Percentiles rank a stretch among this genome's conserved stretches.
Evolutionary conservation across 2,113 vertebrate species (phyloP).

Genomic region (Tonatia bakeri): DNA sequence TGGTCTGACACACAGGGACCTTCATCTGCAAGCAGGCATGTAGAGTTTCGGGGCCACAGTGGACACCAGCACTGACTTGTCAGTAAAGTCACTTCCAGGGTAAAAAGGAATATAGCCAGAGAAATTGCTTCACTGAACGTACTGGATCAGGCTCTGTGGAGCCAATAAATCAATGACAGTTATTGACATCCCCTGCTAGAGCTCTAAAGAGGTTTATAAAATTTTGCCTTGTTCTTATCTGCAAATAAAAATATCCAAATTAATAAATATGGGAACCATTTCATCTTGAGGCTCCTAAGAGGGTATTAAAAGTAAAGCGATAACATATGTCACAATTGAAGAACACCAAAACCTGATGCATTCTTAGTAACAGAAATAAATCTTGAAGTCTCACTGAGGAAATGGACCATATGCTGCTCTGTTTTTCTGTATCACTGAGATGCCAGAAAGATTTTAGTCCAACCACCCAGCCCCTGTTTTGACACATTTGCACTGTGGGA

Average conservation of each 20-base stretch:
- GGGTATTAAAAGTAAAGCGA: not conserved
- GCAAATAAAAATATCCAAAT: constrained; percentile 23
- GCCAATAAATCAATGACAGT: constrained; percentile 13
- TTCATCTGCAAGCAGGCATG: not conserved
- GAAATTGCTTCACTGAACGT: not conserved
- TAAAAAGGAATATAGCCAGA: not conserved
- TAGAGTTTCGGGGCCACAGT: not conserved
- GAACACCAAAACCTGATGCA: not conserved
- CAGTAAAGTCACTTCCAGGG: not conserved
- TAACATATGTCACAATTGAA: not conserved
- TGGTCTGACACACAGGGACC: not conserved
- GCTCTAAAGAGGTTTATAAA: not conserved
- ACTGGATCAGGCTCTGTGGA: not conserved
- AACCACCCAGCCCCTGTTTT: not conserved
- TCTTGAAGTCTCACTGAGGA: not conserved
- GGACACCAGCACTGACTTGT: not conserved
- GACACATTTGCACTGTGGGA: not conserved
- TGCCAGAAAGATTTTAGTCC: not conserved
- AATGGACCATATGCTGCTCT: not conserved
- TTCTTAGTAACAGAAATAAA: not conserved
- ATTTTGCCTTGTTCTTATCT: not conserved
- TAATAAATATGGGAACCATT: not conserved
- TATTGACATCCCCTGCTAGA: not conserved
- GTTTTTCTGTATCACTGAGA: not conserved
- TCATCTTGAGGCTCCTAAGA: not conserved